Percentiles rank a stretch among this genome's conserved stretches.
phyloP scores from a whole-genome alignment of 2,113 vertebrate species.

The Pelusios castaneus region DNA sequence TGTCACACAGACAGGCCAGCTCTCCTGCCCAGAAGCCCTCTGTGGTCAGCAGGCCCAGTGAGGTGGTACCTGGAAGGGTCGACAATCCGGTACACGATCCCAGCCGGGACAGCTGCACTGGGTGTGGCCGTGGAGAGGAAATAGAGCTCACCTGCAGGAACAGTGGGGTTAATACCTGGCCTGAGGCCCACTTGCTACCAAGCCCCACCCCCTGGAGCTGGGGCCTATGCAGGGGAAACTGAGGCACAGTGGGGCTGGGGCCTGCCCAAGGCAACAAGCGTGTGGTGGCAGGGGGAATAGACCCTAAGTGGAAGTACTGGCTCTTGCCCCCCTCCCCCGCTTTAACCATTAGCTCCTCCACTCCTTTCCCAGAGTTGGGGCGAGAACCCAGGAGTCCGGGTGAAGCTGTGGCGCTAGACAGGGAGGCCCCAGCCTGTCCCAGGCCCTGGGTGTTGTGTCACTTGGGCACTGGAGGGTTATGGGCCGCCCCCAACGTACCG shows the following conservation, averaged over 20 bases:
- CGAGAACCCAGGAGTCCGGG: background rate
- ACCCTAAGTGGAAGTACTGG: background rate
- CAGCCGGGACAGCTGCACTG: slow-evolving; percentile 76
- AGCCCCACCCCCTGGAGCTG: background rate
- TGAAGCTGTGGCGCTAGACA: background rate
- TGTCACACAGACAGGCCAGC: background rate
- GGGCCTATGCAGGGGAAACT: background rate
- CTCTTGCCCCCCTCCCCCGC: too few relatives aligned
- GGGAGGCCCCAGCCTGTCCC: background rate
- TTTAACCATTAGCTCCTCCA: too few relatives aligned
- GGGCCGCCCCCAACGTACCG: slow-evolving; percentile 68
- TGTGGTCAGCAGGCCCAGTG: background rate
- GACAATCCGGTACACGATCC: slow-evolving; percentile 82
- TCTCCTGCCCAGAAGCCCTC: background rate
- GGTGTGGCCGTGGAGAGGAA: slow-evolving; percentile 80
- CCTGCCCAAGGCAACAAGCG: too few relatives aligned
- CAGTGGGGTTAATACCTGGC: background rate
- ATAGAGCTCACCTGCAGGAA: slow-evolving; percentile 79
- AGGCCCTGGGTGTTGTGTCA: background rate
- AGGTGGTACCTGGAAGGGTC: slow-evolving; percentile 81
- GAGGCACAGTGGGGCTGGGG: background rate
- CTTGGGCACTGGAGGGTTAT: background rate
- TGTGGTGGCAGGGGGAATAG: background rate
- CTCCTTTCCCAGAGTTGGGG: too few relatives aligned
- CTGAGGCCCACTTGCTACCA: too few relatives aligned